These are phyloP conservation scores for Ctenicera cuprea DNA, from an alignment of 2,888 invertebrate genomes.

Conservation along the genomic window DNA sequence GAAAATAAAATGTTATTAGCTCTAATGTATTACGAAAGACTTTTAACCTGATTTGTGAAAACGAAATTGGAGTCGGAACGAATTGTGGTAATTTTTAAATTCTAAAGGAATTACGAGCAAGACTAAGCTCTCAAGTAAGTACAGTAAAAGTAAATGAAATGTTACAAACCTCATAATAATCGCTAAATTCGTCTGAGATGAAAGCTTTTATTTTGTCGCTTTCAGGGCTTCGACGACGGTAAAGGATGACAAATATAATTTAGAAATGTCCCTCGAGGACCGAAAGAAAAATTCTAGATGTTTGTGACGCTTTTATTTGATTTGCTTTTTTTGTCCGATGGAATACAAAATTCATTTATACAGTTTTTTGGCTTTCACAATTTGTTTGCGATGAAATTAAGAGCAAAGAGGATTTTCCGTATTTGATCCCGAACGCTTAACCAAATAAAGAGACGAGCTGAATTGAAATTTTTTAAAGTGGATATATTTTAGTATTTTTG, in stretches of 20 bases:
- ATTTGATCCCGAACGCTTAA: slow-evolving; percentile 30
- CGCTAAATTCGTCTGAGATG: slow-evolving; percentile 55
- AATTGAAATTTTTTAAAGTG: slow-evolving; percentile 34
- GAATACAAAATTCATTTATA: slow-evolving; percentile 49
- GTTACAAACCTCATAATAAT: slow-evolving; percentile 58
- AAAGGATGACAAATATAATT: slow-evolving; percentile 57
- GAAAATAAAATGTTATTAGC: slow-evolving; percentile 17
- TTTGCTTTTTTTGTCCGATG: slow-evolving; percentile 44
- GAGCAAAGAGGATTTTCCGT: slow-evolving; percentile 30
- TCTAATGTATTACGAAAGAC: slow-evolving; percentile 2
- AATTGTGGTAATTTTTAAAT: slow-evolving; percentile 29
- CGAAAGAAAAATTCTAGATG: slow-evolving; percentile 49
- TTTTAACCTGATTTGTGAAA: slow-evolving; percentile 2
- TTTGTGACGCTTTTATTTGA: slow-evolving; percentile 50
- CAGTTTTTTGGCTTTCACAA: slow-evolving; percentile 40
- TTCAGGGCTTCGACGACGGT: slow-evolving; percentile 45
- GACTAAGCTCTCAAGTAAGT: slow-evolving; percentile 5
- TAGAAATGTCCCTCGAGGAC: slow-evolving; percentile 53
- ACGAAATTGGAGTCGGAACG: neutral
- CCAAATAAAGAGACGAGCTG: slow-evolving; percentile 22
- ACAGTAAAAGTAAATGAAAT: slow-evolving; percentile 51
- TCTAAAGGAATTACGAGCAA: slow-evolving; percentile 14
- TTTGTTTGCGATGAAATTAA: slow-evolving; percentile 40
- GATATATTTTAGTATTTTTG: neutral
- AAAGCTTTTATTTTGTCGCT: slow-evolving; percentile 58